Evolutionary conservation across 1,140 invertebrate genomes (phyloP).

Genomic region (Ganaspis sp.): DNA sequence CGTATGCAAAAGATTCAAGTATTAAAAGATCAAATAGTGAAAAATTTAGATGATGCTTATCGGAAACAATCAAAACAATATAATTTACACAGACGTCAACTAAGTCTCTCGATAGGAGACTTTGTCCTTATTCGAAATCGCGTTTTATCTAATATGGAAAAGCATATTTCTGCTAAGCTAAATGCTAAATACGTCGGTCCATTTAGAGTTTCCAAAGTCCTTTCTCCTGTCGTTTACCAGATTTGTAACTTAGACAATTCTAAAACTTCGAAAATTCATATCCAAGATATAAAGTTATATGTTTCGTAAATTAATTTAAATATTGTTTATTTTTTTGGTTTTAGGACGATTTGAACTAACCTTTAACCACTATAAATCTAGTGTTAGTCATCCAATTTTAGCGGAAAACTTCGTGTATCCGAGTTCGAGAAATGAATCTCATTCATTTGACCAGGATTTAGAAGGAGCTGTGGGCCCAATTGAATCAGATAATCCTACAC

Average conservation of each 20-base stretch:
- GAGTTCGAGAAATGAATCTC: no score
- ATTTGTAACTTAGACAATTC: neutral
- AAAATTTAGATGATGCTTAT: neutral
- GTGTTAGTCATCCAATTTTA: no score
- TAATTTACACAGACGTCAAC: neutral
- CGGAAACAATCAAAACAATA: neutral
- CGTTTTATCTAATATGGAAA: neutral
- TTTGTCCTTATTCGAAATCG: neutral
- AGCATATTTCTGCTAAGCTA: neutral
- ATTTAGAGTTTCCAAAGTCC: neutral
- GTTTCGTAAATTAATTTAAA: no score
- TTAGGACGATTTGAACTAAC: no score
- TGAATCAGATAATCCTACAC: no score
- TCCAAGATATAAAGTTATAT: conserved; percentile 33
- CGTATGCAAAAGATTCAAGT: neutral
- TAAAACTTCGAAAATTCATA: conserved; percentile 37
- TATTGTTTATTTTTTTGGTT: no score
- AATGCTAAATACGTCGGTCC: neutral
- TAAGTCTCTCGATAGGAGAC: neutral
- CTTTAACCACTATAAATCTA: no score
- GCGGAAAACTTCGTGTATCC: no score
- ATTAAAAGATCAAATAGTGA: neutral
- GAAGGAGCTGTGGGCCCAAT: no score
- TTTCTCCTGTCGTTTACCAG: neutral
- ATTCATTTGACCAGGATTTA: no score